Percentiles rank a stretch among this genome's conserved stretches.
phyloP scores from a whole-genome alignment of 1,140 invertebrate species.

The Drosophila bocqueti region DNA sequence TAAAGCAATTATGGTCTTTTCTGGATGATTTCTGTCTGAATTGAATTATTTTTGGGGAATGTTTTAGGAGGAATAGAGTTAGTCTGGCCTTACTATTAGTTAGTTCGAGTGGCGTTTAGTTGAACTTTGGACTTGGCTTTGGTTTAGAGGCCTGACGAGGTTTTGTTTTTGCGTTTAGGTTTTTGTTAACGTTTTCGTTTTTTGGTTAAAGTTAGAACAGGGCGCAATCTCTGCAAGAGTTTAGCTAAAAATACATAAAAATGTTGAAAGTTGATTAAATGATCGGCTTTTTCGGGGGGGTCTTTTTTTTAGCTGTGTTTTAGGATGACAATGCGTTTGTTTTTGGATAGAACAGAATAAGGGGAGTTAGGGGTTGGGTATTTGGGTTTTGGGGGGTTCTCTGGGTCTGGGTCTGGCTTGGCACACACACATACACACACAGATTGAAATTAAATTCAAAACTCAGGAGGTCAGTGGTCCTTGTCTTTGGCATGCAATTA shows the following conservation, averaged over 20 bases:
- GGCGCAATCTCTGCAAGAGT: conserved; percentile 75
- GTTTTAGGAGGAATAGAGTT: conserved; percentile 2
- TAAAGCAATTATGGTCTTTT: conserved; percentile 27
- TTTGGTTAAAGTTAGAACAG: conserved; percentile 60
- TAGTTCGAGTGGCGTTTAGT: conserved; percentile 11
- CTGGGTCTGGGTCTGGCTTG: not conserved
- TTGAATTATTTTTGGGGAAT: not conserved
- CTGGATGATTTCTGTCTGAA: conserved; percentile 4
- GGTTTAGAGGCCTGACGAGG: conserved; percentile 8
- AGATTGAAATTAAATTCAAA: not conserved
- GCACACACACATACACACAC: conserved; percentile 24
- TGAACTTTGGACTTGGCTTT: conserved; percentile 18
- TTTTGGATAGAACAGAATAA: not conserved
- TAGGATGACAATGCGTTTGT: conserved; percentile 15
- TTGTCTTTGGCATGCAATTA: conserved; percentile 31
- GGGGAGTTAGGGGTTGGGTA: conserved; percentile 4
- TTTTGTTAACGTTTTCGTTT: conserved; percentile 28
- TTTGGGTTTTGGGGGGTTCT: not conserved
- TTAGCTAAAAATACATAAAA: conserved; percentile 82
- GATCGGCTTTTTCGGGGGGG: conserved; percentile 17
- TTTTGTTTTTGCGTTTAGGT: conserved; percentile 1
- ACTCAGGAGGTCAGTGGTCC: conserved; percentile 8
- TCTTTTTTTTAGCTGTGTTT: not conserved
- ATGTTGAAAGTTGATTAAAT: conserved; percentile 65
- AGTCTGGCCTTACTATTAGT: conserved; percentile 13